phyloP scores from a whole-genome alignment of 92 coral and sea anemone genomes.

The Epizoanthus rinbou region DNA sequence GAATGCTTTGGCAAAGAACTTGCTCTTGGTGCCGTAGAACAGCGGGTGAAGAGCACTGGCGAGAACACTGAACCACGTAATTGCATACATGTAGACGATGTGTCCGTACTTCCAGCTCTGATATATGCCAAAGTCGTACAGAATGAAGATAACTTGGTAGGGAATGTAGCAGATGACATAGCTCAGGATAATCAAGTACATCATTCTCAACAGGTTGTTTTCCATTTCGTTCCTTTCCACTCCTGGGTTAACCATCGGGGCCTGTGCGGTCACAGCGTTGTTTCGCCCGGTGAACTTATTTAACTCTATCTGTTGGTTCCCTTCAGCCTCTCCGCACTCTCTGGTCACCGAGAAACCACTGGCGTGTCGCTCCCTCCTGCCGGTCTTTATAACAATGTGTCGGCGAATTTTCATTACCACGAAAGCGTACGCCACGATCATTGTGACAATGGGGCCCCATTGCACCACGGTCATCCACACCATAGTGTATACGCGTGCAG shows the following conservation, averaged over 20 bases:
- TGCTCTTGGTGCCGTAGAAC: conserved; percentile 59
- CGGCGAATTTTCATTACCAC: conserved; percentile 42
- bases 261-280: not conserved
- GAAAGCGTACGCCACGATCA: conserved; percentile 49
- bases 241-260: not conserved
- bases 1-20: conserved; percentile 57
- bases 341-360: not conserved
- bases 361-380: conserved; percentile 23
- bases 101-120: not conserved
- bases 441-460: conserved; percentile 34
- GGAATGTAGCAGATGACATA: conserved; percentile 49
- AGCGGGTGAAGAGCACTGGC: conserved; percentile 67
- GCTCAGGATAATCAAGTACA: conserved; percentile 33
- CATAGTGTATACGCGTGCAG: not conserved
- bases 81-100: not conserved
- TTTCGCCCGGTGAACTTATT: not conserved
- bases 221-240: conserved; percentile 35
- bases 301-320: not conserved
- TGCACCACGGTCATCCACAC: not conserved
- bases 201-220: conserved; percentile 50
- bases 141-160: conserved; percentile 41
- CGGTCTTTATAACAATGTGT: conserved; percentile 21
- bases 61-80: not conserved
- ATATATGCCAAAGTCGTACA: not conserved
- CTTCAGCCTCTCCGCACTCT: not conserved